Evolutionary conservation across 2,113 vertebrate genomes (phyloP).

Genomic region (Gymnocephalus cernua): DNA sequence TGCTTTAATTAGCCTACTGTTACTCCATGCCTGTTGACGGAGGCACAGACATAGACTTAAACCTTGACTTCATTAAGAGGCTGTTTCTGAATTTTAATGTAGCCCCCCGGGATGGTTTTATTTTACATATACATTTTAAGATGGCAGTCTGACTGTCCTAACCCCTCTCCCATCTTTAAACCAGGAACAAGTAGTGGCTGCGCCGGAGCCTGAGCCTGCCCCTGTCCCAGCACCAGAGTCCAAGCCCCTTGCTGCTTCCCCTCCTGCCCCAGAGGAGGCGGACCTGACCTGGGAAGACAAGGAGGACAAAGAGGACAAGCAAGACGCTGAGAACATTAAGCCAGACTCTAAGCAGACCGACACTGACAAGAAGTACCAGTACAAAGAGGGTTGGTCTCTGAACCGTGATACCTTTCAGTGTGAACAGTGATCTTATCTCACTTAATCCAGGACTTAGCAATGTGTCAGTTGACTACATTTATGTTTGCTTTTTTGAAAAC

Average conservation of each 20-base stretch:
- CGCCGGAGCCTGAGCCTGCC: constrained; percentile 59
- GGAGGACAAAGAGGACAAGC: constrained; percentile 96
- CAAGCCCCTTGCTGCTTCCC: constrained; percentile 72
- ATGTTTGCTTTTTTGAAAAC: constrained; percentile 35
- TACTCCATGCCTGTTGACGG: neutral
- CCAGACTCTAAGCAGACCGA: constrained; percentile 62
- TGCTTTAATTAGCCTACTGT: neutral
- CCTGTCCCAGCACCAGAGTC: constrained; percentile 59
- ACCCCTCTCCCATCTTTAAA: neutral
- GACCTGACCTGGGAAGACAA: constrained; percentile 98
- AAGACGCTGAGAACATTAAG: constrained; percentile 92
- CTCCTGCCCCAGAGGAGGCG: constrained; percentile 84
- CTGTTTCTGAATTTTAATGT: too few relatives aligned
- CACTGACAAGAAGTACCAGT: constrained; percentile 92
- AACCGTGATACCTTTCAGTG: constrained; percentile 13
- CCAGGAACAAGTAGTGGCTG: constrained; percentile 77
- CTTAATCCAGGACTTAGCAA: neutral
- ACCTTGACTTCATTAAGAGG: too few relatives aligned
- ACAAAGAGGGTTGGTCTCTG: constrained; percentile 91
- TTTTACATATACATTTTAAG: neutral
- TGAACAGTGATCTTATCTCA: constrained; percentile 23
- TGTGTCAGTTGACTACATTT: neutral
- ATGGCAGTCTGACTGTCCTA: neutral
- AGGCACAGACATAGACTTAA: neutral
- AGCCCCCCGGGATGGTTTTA: neutral